A percentile compares a stretch with the other conserved stretches of the same genome.
Conservation (phyloP, 1,140 invertebrate genomes). For the Drosophila baimaii region DNA sequence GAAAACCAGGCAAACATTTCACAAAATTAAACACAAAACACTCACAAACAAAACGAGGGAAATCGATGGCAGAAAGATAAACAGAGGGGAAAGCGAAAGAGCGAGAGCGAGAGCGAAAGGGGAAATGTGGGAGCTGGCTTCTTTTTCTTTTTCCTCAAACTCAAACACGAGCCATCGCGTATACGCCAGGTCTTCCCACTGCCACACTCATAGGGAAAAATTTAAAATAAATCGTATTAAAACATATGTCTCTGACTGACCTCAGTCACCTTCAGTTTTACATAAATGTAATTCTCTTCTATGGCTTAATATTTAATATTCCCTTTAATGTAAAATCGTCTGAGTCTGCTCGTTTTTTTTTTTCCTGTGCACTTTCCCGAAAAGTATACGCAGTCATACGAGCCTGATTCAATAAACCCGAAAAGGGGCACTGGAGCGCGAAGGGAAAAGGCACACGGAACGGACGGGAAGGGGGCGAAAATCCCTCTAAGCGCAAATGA, state of each 20-base stretch:
- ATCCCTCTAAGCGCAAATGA: conserved; percentile 26
- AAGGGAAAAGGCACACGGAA: background rate
- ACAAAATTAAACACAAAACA: conserved; percentile 62
- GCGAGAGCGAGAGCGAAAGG: background rate
- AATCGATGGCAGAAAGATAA: conserved; percentile 23
- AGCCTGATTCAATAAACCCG: conserved; percentile 20
- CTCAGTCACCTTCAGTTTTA: background rate
- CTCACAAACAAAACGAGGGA: conserved; percentile 6
- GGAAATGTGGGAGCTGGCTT: background rate
- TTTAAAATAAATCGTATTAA: background rate
- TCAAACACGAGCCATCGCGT: conserved; percentile 26
- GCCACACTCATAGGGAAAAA: conserved; percentile 2
- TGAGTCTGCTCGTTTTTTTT: background rate
- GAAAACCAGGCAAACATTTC: conserved; percentile 60
- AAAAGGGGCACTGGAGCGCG: background rate
- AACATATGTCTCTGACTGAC: background rate
- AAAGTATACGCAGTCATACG: conserved; percentile 13
- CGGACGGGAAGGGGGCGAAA: conserved; percentile 2
- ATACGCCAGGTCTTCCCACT: background rate
- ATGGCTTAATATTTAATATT: background rate
- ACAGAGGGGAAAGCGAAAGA: no score
- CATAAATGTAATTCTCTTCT: background rate
- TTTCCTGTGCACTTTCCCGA: conserved; percentile 6
- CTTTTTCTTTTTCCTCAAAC: conserved; percentile 1
- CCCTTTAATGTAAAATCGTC: background rate